Base-by-base conservation (phyloP, 2,797 vertebrate species). In the Morelia viridis region DNA sequence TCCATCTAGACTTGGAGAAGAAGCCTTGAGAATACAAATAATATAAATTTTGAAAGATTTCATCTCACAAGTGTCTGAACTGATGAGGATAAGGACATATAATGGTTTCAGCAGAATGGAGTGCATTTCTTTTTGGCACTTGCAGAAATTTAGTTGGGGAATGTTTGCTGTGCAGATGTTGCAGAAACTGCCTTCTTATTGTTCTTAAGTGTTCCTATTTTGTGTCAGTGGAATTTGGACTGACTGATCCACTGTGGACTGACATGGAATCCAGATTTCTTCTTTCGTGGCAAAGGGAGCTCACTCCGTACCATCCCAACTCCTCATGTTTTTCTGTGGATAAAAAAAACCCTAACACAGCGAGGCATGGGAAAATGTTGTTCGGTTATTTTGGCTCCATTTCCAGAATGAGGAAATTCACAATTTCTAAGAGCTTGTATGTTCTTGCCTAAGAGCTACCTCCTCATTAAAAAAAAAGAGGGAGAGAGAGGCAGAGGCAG, bases 351-450 rank as follows among this genome's bases (percentile, higher is more conserved):
- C 62, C 65, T 93, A 91, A 62, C 88, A 91, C 22, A 15, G 53
- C 88, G 68, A 94, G 87, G 92, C 24, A 41, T 89, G 22, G 4
- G 22, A 56, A 86, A 91, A 61, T 92, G 91, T 13, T 91, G 53
- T 87, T 95, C 35, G 92, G 50, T 92, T 93, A 64, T 95, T 96
- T 94, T 95, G 61, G 91, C 60, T 95, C 90, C 31, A 76, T 89
- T 95, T 96, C 90, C 93, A 94, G 85, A 93, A 86, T 88, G 87
- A 93, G 62, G 31, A 87, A 53, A n/a, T 15, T 35, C 26, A 1
- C 15, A 94, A 89, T 94, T 96, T 94, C 60, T 56, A 65, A 96
- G 91, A 85, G 83, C 65, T 57, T 68, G 35, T 24, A 89, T 94
- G 64, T 83, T 50, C 28, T 60, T 93, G 5, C 91, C 62, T 89